Percentiles rank a stretch among this genome's conserved stretches.
Conservation (phyloP, 2,113 vertebrate species). For the Chaenogobius annularis region DNA sequence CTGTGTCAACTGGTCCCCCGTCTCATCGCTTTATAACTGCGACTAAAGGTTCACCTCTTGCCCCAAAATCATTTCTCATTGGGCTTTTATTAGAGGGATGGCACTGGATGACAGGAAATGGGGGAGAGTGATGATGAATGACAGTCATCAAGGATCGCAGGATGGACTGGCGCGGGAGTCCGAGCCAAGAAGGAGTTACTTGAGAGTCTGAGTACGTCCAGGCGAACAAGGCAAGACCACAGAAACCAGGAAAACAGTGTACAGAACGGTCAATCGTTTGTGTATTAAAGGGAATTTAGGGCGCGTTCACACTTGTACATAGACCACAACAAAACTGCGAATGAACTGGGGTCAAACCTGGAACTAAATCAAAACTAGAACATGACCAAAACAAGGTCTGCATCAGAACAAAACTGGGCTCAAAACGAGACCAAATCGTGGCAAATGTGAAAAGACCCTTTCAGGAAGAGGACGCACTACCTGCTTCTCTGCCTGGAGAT, state of each 20-base stretch:
- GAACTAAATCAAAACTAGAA: too few species aligned
- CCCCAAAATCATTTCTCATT: slow-evolving; percentile 8
- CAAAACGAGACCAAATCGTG: too few species aligned
- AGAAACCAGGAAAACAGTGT: background rate
- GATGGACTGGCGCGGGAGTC: slow-evolving; percentile 1
- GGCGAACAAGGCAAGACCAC: background rate
- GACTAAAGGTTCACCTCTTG: slow-evolving; percentile 12
- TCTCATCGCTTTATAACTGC: slow-evolving; percentile 8
- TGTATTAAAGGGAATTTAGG: too few species aligned
- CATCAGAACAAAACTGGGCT: too few species aligned
- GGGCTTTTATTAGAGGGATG: slow-evolving; percentile 9
- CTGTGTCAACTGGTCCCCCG: background rate
- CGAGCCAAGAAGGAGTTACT: slow-evolving; percentile 7
- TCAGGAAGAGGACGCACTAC: too few species aligned
- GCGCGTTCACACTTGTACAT: too few species aligned
- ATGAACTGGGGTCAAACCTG: too few species aligned
- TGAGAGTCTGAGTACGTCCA: background rate
- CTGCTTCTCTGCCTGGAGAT: too few species aligned
- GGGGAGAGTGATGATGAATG: slow-evolving; percentile 10
- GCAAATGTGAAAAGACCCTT: too few species aligned
- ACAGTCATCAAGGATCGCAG: slow-evolving; percentile 6
- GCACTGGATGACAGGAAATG: slow-evolving; percentile 13
- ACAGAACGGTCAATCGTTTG: background rate
- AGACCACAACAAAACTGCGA: too few species aligned
- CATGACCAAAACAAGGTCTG: too few species aligned